Percentiles rank a stretch among this genome's conserved stretches.
Conservation (phyloP, 2,797 vertebrate genomes). For the Enteromius trimaculatus region DNA sequence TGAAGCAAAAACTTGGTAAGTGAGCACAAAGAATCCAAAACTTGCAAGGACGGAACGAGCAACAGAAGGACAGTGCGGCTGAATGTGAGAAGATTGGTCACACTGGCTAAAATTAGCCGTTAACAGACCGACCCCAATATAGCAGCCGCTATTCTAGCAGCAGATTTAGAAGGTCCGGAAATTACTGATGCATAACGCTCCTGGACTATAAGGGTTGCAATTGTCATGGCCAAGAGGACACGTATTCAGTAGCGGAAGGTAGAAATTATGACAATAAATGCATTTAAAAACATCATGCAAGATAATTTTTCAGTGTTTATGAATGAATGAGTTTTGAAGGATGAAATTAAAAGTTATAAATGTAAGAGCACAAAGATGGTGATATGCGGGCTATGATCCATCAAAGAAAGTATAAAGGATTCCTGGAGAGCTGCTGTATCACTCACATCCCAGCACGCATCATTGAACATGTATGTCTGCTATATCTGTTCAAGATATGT, state of each 20-base stretch:
- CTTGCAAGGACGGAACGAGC: neutral
- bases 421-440: neutral
- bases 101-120: slow-evolving; percentile 39
- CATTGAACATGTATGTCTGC: too few species aligned
- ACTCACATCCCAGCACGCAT: neutral
- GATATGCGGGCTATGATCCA: neutral
- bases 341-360: neutral
- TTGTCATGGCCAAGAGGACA: neutral
- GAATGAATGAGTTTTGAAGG: neutral
- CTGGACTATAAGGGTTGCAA: neutral
- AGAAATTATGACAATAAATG: neutral
- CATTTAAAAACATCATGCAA: neutral
- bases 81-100: slow-evolving; percentile 35
- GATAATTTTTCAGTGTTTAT: neutral
- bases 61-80: slow-evolving; percentile 21
- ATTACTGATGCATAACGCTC: slow-evolving; percentile 24
- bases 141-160: slow-evolving; percentile 43
- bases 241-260: neutral
- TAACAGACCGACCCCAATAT: slow-evolving; percentile 32
- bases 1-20: neutral
- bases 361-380: neutral
- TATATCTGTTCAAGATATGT: too few species aligned
- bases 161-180: slow-evolving; percentile 25
- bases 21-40: neutral
- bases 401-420: neutral